Conservation (phyloP, 1,140 invertebrate species). For the Pseudoatta argentina region DNA sequence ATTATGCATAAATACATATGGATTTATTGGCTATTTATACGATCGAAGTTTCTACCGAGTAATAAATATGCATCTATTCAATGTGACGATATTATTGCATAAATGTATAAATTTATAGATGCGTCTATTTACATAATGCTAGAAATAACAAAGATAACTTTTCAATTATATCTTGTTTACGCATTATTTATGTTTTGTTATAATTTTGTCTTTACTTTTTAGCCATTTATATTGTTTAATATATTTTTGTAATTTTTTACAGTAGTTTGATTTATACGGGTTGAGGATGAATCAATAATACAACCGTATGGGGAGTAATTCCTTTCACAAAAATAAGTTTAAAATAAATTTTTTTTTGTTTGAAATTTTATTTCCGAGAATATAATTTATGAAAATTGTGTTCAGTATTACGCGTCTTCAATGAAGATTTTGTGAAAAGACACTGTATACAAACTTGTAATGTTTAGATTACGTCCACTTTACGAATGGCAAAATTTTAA, state of each 20-base stretch:
- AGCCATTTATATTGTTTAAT: neutral
- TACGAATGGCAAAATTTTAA: too few relatives aligned
- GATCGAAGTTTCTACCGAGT: neutral
- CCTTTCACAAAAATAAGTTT: too few relatives aligned
- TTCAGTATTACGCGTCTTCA: too few relatives aligned
- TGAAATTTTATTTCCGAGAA: too few relatives aligned
- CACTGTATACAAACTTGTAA: too few relatives aligned
- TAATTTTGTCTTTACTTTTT: neutral
- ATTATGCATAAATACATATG: slow-evolving; percentile 2
- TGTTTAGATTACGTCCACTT: too few relatives aligned
- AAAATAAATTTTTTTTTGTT: too few relatives aligned
- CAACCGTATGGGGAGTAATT: too few relatives aligned
- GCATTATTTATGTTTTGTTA: neutral
- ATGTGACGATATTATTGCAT: neutral
- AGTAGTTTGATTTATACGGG: neutral
- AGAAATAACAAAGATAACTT: neutral
- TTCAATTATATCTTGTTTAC: neutral
- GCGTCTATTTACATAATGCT: neutral
- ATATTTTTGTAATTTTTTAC: neutral
- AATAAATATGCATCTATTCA: slow-evolving; percentile 9
- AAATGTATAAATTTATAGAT: neutral
- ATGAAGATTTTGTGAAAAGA: too few relatives aligned
- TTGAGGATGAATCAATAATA: too few relatives aligned
- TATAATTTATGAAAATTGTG: too few relatives aligned
- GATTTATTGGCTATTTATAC: neutral